Evolutionary conservation across 2,113 vertebrate genomes (phyloP).

Genomic region (Nesospiza acunhae): DNA sequence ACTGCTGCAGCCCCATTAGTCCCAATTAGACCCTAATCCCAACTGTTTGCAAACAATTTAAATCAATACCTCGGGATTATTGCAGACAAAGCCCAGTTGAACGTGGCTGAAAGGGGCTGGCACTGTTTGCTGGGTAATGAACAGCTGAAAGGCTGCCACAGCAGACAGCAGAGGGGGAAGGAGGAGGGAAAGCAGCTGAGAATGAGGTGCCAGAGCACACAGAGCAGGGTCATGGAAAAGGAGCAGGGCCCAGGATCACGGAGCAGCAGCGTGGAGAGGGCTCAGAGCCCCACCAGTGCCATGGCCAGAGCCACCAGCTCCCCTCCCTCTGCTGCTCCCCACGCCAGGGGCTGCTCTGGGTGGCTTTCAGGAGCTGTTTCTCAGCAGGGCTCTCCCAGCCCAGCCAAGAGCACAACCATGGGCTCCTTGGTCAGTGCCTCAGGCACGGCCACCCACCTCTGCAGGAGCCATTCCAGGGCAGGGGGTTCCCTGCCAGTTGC

Average conservation of each 20-base stretch:
- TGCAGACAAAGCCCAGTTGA: background rate
- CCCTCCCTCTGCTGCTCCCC: background rate
- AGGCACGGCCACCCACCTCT: background rate
- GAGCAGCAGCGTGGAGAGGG: background rate
- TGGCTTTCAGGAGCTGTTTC: background rate
- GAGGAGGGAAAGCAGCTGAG: background rate
- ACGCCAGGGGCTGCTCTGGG: background rate
- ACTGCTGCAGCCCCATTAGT: background rate
- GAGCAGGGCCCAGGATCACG: background rate
- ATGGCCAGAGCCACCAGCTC: fast-evolving
- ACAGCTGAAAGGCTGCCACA: background rate
- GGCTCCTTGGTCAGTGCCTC: background rate
- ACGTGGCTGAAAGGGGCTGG: background rate
- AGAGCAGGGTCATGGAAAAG: background rate
- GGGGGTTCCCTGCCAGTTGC: background rate
- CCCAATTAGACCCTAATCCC: background rate
- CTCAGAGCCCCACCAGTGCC: fast-evolving
- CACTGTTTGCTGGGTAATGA: background rate
- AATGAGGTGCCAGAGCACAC: fast-evolving
- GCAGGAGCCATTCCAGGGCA: background rate
- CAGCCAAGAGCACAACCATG: fast-evolving
- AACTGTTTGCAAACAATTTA: background rate
- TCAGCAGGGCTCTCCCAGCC: background rate
- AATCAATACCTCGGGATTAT: background rate
- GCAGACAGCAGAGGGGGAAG: background rate